phyloP scores from a whole-genome alignment of 2,113 vertebrate genomes.

The Psittacula cyanocephala region DNA sequence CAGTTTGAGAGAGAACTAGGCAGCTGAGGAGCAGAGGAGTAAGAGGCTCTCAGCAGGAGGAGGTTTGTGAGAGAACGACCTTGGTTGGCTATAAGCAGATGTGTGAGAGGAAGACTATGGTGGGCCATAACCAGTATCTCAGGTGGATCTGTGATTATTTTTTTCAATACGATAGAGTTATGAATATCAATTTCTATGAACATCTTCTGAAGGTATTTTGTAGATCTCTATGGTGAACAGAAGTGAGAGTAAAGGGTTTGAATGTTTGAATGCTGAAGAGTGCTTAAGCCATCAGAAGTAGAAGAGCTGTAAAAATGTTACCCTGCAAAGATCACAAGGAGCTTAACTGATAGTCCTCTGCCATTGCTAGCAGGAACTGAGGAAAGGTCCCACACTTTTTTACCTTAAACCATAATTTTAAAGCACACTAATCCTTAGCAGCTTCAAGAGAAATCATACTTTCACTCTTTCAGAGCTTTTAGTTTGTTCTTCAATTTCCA shows the following conservation, averaged over 20 bases:
- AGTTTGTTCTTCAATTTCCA: not conserved
- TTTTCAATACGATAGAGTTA: not conserved
- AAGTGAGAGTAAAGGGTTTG: not conserved
- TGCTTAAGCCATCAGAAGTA: not conserved
- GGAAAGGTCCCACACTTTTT: not conserved
- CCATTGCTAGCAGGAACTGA: not conserved
- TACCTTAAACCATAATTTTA: not conserved
- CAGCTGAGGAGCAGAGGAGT: not conserved
- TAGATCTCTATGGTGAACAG: not conserved
- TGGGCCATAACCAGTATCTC: not conserved
- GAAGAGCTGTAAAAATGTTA: not conserved
- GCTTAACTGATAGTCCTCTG: not conserved
- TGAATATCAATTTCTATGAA: not conserved
- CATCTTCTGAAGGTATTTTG: not conserved
- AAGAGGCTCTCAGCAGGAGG: not conserved
- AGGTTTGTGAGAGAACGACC: not conserved
- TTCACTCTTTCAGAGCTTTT: not conserved
- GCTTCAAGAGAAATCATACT: not conserved
- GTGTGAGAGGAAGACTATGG: not conserved
- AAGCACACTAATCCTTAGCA: not conserved
- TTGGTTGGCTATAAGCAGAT: not conserved
- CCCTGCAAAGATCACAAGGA: not conserved
- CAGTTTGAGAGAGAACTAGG: not conserved
- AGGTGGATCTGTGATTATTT: not conserved
- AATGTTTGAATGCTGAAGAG: not conserved